Evolutionary conservation across 2,797 vertebrate genomes (phyloP), one percentile per base, ranked within the genome.

Genomic region (Microctenopoma stevenorrisi): DNA sequence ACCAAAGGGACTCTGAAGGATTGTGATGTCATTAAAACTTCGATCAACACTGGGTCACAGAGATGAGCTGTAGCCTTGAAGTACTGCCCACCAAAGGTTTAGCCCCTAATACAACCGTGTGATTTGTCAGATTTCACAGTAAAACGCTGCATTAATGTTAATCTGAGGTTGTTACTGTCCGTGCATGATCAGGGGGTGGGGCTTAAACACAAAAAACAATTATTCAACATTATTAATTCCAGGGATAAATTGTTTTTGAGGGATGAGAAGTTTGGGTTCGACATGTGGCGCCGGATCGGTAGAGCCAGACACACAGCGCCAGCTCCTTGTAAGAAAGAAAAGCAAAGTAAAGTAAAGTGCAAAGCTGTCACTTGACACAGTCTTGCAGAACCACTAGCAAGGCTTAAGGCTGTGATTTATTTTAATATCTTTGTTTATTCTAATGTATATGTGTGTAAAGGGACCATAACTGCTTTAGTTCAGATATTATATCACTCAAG

Each of bases 91-190:
- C 78, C 72, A 80, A 85, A 85, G 83, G 56, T 88, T 86, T 73
- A 91, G 72, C 65, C 54, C 44, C 10, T 90, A 89, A 91, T 88
- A 89, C 74, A 10, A 40, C 79, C 66, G 71, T 81, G 78, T 86
- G 85, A 87, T 90, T 91, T 89, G 86, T 88, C 84, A 81, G 87
- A 90, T 86, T 91, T 90, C 66, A 84, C 82, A 74, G 86, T 77
- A 81, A 90, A 90, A 85, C 66, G 88, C 88, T 66, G 82, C 59
- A 89, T 91, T 89, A 85, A 84, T 82, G 86, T 87, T 91, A 89
- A 92, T 90, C 91, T 84, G 80, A 87, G 85, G 85, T 84, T 84
- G 83, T 85, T 83, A 86, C 70, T 74, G 83, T 83, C 64, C 16
- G 35, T 57, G 78, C 81, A 70, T 83, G 82, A 91, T 72, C 69